Evolutionary conservation across 2,888 invertebrate species (phyloP).

Genomic region (Ischnura elegans): DNA sequence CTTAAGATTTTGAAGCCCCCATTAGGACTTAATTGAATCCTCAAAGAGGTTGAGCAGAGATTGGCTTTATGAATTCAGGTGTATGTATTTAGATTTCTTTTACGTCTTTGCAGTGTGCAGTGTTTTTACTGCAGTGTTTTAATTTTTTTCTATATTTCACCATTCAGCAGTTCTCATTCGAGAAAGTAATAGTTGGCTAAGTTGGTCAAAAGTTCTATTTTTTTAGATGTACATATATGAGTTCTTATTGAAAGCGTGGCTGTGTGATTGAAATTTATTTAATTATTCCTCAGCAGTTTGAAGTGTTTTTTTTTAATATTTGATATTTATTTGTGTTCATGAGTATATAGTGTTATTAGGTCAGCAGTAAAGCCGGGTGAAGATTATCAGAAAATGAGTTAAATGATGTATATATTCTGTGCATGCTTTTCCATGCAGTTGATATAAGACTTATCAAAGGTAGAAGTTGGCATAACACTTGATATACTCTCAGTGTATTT

Average conservation of each 20-base stretch:
- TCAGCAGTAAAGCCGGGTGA: not conserved
- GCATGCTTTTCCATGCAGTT: not conserved
- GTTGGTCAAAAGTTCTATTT: conserved; percentile 4
- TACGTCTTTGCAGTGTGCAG: not conserved
- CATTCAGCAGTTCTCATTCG: not conserved
- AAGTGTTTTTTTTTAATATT: not conserved
- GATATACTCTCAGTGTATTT: not conserved
- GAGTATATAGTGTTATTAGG: not conserved
- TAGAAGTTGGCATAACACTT: not conserved
- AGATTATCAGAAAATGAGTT: not conserved
- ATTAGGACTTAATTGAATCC: conserved; percentile 1
- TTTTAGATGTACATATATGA: conserved; percentile 39
- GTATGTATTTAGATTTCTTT: not conserved
- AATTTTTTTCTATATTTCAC: not conserved
- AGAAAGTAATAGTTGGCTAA: not conserved
- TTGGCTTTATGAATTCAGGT: conserved; percentile 1
- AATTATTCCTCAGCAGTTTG: not conserved
- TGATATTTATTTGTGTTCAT: conserved; percentile 45
- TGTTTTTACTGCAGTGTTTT: too few species aligned
- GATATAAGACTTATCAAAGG: not conserved
- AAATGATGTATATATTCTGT: not conserved
- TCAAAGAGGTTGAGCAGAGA: conserved; percentile 58
- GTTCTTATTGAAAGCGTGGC: conserved; percentile 31
- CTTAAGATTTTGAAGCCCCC: not conserved
- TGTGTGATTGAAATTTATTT: conserved; percentile 61